These are phyloP conservation scores for Cydia fagiglandana DNA, from an alignment of 1,140 invertebrate species.

Conservation along the genomic window DNA sequence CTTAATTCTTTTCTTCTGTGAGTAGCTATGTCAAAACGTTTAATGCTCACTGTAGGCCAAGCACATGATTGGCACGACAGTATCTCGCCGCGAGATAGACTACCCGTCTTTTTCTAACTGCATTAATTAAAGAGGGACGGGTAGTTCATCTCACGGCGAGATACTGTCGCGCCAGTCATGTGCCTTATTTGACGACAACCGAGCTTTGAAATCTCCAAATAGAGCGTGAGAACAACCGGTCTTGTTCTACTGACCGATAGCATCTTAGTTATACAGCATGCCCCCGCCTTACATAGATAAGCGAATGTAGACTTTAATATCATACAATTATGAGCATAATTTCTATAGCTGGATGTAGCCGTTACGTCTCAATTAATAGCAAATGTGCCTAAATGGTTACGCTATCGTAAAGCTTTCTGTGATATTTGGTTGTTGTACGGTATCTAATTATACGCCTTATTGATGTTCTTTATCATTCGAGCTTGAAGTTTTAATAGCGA, in stretches of 20 bases:
- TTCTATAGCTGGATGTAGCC: constrained; percentile 27
- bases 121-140: no score
- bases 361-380: constrained; percentile 61
- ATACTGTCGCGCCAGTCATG: background rate
- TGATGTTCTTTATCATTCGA: background rate
- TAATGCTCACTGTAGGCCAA: constrained; percentile 38
- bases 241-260: constrained; percentile 49
- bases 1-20: background rate
- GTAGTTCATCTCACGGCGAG: no score
- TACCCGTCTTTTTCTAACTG: no score
- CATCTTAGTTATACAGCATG: constrained; percentile 36
- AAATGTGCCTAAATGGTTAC: constrained; percentile 45
- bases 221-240: constrained; percentile 59
- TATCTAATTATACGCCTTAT: constrained; percentile 21
- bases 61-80: no score
- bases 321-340: constrained; percentile 38
- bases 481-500: background rate
- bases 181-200: constrained; percentile 46
- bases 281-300: background rate
- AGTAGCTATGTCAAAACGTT: constrained; percentile 38
- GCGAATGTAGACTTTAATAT: constrained; percentile 44
- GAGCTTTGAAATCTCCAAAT: constrained; percentile 52
- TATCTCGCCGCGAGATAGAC: no score
- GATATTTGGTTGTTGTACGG: constrained; percentile 17
- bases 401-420: constrained; percentile 28